Evolutionary conservation across 2,797 vertebrate genomes (phyloP), one percentile per base, ranked within the genome.

Genomic region (Catostomus latipinnis): DNA sequence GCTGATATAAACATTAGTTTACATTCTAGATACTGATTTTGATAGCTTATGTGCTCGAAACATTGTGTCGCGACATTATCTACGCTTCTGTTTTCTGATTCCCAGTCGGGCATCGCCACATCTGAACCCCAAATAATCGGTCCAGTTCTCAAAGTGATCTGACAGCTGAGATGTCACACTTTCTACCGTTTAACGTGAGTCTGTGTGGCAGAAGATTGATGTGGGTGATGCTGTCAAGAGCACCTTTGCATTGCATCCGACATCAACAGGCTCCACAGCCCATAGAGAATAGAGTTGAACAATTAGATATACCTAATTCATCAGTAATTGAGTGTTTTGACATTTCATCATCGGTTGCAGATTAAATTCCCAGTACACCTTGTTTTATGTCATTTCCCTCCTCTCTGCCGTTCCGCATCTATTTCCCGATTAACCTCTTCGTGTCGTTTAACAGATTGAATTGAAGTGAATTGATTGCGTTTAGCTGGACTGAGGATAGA

Each of bases 371-470:
- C 43, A 14, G 45, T 43, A 8, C 0, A 14, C 46, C 6, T 76
- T 22, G 16, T 34, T 67, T 67, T 46, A 48, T 14, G 2, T 18
- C n/a, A 54, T 54, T 72, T 65, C 14, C 50, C 14, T 52, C 49
- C 46, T 45, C 68, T 63, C 16, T 52, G 22, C 16, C 6, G 50
- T 14, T 61, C 50, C 58, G 71, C 75, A 72, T 61, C 58, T 73
- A 74, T 80, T 72, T 79, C 49, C 62, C 65, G 60, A 81, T 84
- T 87, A 85, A 85, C 84, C 82, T 76, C 78, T 81, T 71, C 58
- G 16, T 69, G 66, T 68, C 65, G 10, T 70, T 81, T 69, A 83
- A 78, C 63, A 54, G 72, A 72, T 78, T 82, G 63, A 76, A 70
- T 81, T 85, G 83, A 75, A 70, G 74, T 68, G 70, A 67, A 80